phyloP scores from a whole-genome alignment of 1,140 invertebrate genomes.

The Colletes latitarsis region DNA sequence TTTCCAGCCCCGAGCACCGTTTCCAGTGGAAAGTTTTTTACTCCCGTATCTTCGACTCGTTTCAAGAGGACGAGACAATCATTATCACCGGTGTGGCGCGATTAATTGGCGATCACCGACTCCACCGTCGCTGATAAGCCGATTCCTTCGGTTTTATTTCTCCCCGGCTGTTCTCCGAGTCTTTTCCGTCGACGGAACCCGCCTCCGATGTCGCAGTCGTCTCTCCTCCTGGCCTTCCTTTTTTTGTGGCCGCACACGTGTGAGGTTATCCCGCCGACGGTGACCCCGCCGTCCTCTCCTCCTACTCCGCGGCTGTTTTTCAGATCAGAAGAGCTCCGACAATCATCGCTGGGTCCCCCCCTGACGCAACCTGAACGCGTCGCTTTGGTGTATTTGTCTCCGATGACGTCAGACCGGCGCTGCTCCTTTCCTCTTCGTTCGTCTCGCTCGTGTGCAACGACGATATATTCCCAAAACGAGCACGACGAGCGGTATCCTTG shows the following conservation, averaged over 20 bases:
- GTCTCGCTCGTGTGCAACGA: not conserved
- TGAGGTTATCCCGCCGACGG: constrained; percentile 72
- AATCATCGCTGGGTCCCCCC: constrained; percentile 51
- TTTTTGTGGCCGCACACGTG: constrained; percentile 72
- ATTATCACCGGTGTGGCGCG: constrained; percentile 19
- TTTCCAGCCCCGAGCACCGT: not conserved
- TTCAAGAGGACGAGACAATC: no score
- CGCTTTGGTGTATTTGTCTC: constrained; percentile 56
- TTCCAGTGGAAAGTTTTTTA: constrained; percentile 16
- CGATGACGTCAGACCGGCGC: constrained; percentile 65
- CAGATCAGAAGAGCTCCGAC: constrained; percentile 61
- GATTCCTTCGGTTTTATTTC: constrained; percentile 5
- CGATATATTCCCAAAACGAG: constrained; percentile 37
- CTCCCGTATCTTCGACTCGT: not conserved
- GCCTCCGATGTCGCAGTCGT: constrained; percentile 31
- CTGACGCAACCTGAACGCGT: constrained; percentile 68
- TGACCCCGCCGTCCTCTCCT: constrained; percentile 70
- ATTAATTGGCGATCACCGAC: constrained; percentile 14
- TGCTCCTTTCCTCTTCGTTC: constrained; percentile 1
- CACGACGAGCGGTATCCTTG: constrained; percentile 40
- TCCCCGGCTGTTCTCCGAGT: not conserved
- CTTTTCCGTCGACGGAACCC: not conserved
- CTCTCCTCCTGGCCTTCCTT: constrained; percentile 49
- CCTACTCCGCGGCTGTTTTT: constrained; percentile 45
- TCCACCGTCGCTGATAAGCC: not conserved